Evolutionary conservation across 2,113 vertebrate species (phyloP).

Genomic region (Castor canadensis): DNA sequence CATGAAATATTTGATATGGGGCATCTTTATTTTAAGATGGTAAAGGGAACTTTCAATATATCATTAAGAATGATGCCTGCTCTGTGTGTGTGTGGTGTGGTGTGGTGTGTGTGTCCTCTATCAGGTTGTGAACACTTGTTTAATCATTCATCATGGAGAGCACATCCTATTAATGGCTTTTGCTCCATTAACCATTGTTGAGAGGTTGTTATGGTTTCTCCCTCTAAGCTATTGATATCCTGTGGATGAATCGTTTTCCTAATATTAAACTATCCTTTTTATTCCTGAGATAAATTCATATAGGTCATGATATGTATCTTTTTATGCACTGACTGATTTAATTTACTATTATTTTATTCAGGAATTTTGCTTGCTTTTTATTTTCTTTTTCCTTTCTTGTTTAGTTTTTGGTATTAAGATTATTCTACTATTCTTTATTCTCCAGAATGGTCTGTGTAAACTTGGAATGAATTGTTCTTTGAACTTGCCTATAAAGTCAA

Average conservation of each 20-base stretch:
- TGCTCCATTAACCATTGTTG: background rate
- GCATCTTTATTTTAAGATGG: background rate
- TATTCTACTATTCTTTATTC: background rate
- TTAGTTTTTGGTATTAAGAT: background rate
- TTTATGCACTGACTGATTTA: background rate
- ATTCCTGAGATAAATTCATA: background rate
- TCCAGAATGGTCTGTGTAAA: background rate
- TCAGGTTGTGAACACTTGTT: background rate
- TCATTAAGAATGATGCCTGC: background rate
- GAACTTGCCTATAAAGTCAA: background rate
- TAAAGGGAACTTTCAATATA: background rate
- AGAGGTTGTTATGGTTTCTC: background rate
- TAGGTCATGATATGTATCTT: background rate
- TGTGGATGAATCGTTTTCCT: background rate
- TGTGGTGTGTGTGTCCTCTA: background rate
- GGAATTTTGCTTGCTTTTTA: background rate
- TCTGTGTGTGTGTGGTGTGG: too few relatives aligned
- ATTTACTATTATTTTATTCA: background rate
- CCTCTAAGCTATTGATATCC: background rate
- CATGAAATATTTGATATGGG: too few relatives aligned
- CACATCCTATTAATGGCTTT: background rate
- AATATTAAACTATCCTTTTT: background rate
- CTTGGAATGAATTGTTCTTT: background rate
- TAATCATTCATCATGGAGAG: background rate
- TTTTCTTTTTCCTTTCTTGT: background rate